Conservation (phyloP, 2,888 invertebrate species). For the Pseudococcus viburni region DNA sequence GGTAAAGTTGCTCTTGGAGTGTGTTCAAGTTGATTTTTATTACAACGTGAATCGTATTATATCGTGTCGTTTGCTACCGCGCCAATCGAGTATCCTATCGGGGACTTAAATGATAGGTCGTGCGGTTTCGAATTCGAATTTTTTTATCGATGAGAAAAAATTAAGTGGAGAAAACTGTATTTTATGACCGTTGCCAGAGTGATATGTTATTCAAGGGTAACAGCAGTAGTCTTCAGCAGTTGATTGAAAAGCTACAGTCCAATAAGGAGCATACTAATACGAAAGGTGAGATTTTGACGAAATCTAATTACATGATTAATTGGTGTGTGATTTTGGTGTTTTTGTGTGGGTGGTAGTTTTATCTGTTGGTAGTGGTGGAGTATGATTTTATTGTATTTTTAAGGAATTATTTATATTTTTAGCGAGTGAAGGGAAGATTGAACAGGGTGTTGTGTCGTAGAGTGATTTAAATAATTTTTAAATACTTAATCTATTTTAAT, state of each 20-base stretch:
- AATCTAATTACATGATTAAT: neutral
- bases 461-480: no score
- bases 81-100: neutral
- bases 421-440: neutral
- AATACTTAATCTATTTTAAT: no score
- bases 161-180: constrained; percentile 46
- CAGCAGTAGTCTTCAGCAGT: constrained; percentile 85
- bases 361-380: neutral
- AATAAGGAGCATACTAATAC: constrained; percentile 79
- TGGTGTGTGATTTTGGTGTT: neutral
- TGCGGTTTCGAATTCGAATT: constrained; percentile 9
- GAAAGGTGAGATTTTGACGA: constrained; percentile 61
- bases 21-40: neutral
- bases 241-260: constrained; percentile 90
- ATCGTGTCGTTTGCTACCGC: constrained; percentile 4
- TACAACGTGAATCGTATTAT: neutral
- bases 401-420: neutral
- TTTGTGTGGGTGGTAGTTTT: neutral
- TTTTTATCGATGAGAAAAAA: neutral
- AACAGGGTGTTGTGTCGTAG: no score
- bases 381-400: neutral
- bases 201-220: constrained; percentile 88
- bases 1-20: constrained; percentile 24
- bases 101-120: constrained; percentile 55
- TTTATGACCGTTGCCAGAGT: constrained; percentile 13